phyloP scores from a whole-genome alignment of 2,113 vertebrate genomes.

The Uria lomvia region DNA sequence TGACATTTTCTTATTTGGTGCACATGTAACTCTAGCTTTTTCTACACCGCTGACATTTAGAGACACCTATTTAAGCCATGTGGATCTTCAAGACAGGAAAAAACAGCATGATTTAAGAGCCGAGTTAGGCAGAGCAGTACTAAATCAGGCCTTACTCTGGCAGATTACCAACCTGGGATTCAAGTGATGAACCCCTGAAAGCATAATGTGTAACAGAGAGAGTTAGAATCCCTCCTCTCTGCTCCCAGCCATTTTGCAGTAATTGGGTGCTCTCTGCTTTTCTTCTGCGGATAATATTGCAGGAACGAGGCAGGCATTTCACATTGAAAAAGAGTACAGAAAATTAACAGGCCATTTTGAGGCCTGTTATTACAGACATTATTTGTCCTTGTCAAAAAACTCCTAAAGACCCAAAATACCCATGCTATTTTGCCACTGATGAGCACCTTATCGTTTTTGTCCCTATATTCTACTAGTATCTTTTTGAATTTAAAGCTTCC shows the following conservation, averaged over 20 bases:
- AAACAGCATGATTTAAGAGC: not conserved
- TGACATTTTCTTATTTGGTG: not conserved
- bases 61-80: not conserved
- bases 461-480: not conserved
- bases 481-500: not conserved
- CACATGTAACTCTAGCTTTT: not conserved
- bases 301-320: not conserved
- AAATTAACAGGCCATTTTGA: not conserved
- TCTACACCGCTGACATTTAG: not conserved
- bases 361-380: not conserved
- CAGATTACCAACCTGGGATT: not conserved
- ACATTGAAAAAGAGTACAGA: not conserved
- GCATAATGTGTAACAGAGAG: not conserved
- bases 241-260: not conserved
- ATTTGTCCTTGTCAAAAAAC: not conserved
- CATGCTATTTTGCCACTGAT: not conserved
- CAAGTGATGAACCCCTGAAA: not conserved
- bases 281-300: not conserved
- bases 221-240: not conserved
- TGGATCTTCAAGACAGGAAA: not conserved
- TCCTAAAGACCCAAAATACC: not conserved
- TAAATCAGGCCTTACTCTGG: not conserved
- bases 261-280: not conserved
- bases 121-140: not conserved
- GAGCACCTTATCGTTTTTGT: not conserved